Percentiles rank a stretch among this genome's conserved stretches.
These are phyloP conservation scores for Xyliphius kryptos DNA, from an alignment of 2,113 vertebrate genomes.

Conservation along the genomic window DNA sequence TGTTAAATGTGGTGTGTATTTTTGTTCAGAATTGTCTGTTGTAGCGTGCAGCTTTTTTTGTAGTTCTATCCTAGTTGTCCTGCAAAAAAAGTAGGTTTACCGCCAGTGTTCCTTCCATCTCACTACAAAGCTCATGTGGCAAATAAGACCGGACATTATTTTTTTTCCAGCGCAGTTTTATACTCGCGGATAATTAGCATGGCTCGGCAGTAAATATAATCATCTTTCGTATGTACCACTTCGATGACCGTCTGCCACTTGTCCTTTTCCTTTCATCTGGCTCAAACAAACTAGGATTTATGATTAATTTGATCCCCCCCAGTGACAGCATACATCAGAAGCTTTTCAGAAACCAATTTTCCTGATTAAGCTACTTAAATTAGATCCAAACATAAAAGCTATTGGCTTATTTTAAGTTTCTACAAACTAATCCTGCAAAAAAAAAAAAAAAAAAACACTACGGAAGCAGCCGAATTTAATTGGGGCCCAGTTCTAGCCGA, in stretches of 20 bases:
- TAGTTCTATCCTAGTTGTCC: constrained; percentile 56
- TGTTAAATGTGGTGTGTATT: constrained; percentile 63
- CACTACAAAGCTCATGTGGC: constrained; percentile 43
- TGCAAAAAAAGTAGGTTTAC: constrained; percentile 51
- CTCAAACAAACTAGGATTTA: constrained; percentile 51
- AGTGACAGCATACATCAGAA: constrained; percentile 23
- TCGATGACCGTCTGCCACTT: constrained; percentile 47
- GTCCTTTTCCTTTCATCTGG: constrained; percentile 42
- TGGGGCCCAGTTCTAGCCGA: constrained; percentile 23
- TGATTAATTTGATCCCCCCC: constrained; percentile 41
- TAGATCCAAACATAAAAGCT: constrained; percentile 16
- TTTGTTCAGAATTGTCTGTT: constrained; percentile 43
- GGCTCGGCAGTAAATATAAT: constrained; percentile 58
- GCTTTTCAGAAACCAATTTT: constrained; percentile 33
- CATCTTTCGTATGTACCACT: constrained; percentile 37
- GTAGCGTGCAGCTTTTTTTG: no score
- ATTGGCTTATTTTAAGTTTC: constrained; percentile 26
- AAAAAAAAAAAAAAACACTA: no score
- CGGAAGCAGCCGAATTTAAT: constrained; percentile 28
- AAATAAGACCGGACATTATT: constrained; percentile 48
- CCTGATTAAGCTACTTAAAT: constrained; percentile 36
- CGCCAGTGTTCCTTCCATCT: constrained; percentile 69
- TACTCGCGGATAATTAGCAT: constrained; percentile 47
- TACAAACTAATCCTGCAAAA: constrained; percentile 18
- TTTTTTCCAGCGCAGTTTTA: constrained; percentile 52